Percentiles rank a stretch among this genome's conserved stretches.
phyloP scores from a whole-genome alignment of 2,113 vertebrate species.

The Ptilonorhynchus violaceus region DNA sequence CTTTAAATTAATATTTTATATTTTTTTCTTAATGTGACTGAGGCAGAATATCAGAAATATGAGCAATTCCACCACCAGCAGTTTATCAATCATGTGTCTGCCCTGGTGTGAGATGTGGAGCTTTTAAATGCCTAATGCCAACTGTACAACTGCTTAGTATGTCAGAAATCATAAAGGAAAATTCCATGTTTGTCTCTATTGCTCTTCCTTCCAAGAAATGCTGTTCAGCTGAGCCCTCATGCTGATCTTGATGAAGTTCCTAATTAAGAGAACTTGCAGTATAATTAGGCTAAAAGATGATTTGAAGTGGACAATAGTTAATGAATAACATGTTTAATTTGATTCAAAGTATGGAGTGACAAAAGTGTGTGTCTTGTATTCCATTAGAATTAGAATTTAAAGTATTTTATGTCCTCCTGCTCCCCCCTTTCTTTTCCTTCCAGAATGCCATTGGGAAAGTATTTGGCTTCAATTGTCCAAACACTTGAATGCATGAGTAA shows the following conservation, averaged over 20 bases:
- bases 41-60: not conserved
- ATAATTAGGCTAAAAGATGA: not conserved
- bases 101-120: not conserved
- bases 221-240: not conserved
- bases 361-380: not conserved
- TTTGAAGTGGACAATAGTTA: not conserved
- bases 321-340: not conserved
- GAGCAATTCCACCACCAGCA: not conserved
- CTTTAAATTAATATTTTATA: not conserved
- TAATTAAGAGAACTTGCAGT: not conserved
- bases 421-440: fast-evolving
- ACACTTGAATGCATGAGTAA: not conserved
- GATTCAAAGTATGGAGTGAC: not conserved
- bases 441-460: not conserved
- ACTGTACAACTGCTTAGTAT: not conserved
- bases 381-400: not conserved
- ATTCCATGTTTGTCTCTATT: not conserved
- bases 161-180: not conserved
- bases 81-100: fast-evolving
- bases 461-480: not conserved
- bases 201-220: not conserved
- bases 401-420: not conserved
- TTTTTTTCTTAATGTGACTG: not conserved
- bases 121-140: not conserved
- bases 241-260: not conserved